Percentiles rank a stretch among this genome's conserved stretches.
Conservation (phyloP, 2,888 invertebrate genomes). For the Chelonus formosanus region DNA sequence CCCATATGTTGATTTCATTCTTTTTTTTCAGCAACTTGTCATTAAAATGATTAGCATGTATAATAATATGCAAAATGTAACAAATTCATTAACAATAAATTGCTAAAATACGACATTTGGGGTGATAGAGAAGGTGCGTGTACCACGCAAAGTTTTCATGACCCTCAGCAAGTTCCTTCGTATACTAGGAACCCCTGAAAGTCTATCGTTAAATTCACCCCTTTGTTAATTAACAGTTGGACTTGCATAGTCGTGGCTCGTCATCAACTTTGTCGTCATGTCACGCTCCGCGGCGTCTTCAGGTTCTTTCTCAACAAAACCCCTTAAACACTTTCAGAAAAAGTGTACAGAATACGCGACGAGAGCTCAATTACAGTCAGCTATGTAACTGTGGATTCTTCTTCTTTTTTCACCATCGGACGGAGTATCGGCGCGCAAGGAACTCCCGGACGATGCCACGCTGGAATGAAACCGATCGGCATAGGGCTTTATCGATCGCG, state of each 20-base stretch:
- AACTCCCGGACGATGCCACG: conserved; percentile 3
- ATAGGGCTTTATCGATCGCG: conserved; percentile 26
- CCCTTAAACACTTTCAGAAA: conserved; percentile 7
- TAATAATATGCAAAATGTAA: too few relatives aligned
- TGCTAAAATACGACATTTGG: too few relatives aligned
- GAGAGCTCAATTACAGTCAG: conserved; percentile 32
- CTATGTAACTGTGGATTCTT: conserved; percentile 13
- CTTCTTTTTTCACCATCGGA: conserved; percentile 8
- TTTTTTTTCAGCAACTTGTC: too few relatives aligned
- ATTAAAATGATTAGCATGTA: too few relatives aligned
- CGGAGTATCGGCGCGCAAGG: conserved; percentile 11
- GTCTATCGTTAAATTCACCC: conserved; percentile 17
- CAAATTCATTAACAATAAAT: conserved; percentile 1
- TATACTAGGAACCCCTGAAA: neutral
- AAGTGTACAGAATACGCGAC: conserved; percentile 29
- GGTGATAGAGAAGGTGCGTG: conserved; percentile 15
- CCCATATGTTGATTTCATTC: too few relatives aligned
- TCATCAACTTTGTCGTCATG: conserved; percentile 34
- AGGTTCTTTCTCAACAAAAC: conserved; percentile 13
- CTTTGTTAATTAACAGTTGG: conserved; percentile 30
- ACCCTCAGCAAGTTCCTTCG: conserved; percentile 17
- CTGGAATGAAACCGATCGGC: conserved; percentile 9
- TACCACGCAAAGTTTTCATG: conserved; percentile 39
- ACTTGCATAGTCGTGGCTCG: conserved; percentile 21
- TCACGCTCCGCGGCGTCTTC: conserved; percentile 33